Evolutionary conservation across 2,113 vertebrate species (phyloP).

Genomic region (Saguinus midas): DNA sequence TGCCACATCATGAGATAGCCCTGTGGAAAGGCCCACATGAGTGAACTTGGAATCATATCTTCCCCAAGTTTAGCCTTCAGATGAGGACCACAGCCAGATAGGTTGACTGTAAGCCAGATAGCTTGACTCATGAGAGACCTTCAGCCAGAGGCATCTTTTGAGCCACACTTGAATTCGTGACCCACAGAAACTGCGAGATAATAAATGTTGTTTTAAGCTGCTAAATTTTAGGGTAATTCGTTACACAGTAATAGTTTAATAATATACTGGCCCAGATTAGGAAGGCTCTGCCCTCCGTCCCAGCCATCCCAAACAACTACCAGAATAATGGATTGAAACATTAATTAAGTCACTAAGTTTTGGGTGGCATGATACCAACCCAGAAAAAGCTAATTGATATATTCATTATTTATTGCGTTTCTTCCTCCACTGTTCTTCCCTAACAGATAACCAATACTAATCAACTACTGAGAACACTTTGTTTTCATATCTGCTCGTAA

Average conservation of each 20-base stretch:
- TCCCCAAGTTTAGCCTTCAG: not conserved
- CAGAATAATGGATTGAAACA: not conserved
- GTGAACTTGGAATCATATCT: not conserved
- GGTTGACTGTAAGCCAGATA: not conserved
- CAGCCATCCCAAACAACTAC: not conserved
- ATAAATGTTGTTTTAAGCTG: constrained; percentile 35
- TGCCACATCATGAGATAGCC: not conserved
- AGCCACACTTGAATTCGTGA: not conserved
- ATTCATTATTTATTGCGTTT: constrained; percentile 21
- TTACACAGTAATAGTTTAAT: not conserved
- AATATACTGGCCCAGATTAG: constrained; percentile 1
- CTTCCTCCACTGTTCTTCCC: not conserved
- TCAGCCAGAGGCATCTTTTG: not conserved
- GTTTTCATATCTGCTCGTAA: constrained; percentile 23
- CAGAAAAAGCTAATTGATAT: constrained; percentile 6
- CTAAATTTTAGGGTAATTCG: not conserved
- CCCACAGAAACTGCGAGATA: not conserved
- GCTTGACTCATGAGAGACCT: not conserved
- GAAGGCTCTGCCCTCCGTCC: not conserved
- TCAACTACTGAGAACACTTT: not conserved
- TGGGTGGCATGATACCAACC: not conserved
- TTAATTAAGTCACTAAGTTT: constrained; percentile 32
- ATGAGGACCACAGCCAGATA: not conserved
- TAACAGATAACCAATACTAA: constrained; percentile 2
- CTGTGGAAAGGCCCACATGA: not conserved